These are phyloP conservation scores for Lymantria dispar DNA, from an alignment of 2,888 invertebrate genomes.

Conservation along the genomic window DNA sequence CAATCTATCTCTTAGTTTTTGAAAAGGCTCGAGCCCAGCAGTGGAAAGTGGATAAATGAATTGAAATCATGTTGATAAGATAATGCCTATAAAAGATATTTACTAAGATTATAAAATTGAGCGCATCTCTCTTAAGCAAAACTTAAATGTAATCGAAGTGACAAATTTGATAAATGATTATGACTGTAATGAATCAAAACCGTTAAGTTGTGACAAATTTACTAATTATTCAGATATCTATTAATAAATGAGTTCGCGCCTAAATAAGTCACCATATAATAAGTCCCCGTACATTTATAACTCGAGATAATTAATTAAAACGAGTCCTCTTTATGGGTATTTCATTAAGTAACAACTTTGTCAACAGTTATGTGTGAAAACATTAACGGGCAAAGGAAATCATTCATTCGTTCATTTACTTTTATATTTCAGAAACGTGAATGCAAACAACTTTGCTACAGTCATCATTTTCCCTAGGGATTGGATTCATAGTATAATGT, in stretches of 20 bases:
- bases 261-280: conserved; percentile 6
- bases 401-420: neutral
- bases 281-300: conserved; percentile 15
- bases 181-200: neutral
- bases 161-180: conserved; percentile 4
- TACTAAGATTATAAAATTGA: too few relatives aligned
- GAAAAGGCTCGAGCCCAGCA: too few relatives aligned
- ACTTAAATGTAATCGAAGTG: too few relatives aligned
- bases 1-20: too few relatives aligned
- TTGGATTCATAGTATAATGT: too few relatives aligned
- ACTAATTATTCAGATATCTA: conserved; percentile 15
- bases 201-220: conserved; percentile 25
- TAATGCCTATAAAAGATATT: too few relatives aligned
- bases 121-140: too few relatives aligned
- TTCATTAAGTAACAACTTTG: conserved; percentile 7
- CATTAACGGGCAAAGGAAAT: neutral
- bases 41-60: too few relatives aligned
- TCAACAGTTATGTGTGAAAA: conserved; percentile 1
- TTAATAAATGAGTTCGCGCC: conserved; percentile 24
- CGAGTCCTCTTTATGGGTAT: conserved; percentile 2
- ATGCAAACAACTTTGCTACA: neutral
- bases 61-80: too few relatives aligned
- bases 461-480: too few relatives aligned
- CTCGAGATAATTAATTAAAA: conserved; percentile 6
- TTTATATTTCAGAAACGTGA: neutral